phyloP scores from a whole-genome alignment of 1,140 invertebrate genomes.

The Camponotus pennsylvanicus region DNA sequence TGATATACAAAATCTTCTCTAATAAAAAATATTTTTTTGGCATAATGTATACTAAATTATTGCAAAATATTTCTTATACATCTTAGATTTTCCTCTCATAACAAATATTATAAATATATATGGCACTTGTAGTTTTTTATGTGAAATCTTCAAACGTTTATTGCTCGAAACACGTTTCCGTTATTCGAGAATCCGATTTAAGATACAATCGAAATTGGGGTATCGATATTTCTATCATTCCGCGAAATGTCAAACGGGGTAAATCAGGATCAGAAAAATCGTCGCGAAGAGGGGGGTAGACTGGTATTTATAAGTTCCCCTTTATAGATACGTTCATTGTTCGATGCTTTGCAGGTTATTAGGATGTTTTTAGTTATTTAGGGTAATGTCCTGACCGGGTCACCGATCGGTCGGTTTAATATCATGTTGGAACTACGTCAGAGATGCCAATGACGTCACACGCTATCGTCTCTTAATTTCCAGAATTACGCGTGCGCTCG shows the following conservation, averaged over 20 bases:
- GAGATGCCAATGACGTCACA: conserved; percentile 54
- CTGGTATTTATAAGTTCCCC: not conserved
- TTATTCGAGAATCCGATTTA: not conserved
- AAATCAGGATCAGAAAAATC: conserved; percentile 11
- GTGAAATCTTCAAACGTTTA: not conserved
- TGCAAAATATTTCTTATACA: not conserved
- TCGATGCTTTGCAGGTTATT: not conserved
- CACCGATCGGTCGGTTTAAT: not conserved
- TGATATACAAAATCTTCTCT: not conserved
- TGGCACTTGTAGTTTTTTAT: not conserved
- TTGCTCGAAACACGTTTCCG: not conserved
- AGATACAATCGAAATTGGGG: not conserved
- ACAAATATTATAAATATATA: not conserved
- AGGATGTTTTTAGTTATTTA: conserved; percentile 51
- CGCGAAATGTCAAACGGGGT: not conserved
- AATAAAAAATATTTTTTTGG: not conserved
- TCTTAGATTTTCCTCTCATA: not conserved
- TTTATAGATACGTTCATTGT: conserved; percentile 1
- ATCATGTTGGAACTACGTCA: conserved; percentile 34
- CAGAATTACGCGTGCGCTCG: conserved; percentile 45
- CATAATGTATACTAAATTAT: not conserved
- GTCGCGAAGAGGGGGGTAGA: too few species aligned
- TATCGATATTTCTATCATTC: conserved; percentile 12
- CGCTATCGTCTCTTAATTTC: conserved; percentile 38
- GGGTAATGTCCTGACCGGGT: conserved; percentile 41